phyloP scores from a whole-genome alignment of 2,113 vertebrate species.

The Emydura subglobosa region DNA sequence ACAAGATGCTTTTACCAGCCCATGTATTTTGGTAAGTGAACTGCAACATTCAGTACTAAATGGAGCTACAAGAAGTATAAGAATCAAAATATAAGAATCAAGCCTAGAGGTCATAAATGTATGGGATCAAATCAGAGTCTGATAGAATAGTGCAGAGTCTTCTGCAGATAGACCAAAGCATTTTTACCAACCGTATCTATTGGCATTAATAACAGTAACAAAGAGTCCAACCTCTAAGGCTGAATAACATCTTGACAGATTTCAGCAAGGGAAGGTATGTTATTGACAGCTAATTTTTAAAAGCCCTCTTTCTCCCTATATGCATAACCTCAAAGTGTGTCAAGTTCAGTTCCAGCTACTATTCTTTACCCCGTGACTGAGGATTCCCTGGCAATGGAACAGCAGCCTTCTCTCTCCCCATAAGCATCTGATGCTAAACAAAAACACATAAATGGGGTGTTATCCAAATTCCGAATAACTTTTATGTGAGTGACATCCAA shows the following conservation, averaged over 20 bases:
- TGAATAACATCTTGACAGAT: background rate
- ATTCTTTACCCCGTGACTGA: background rate
- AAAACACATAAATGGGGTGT: background rate
- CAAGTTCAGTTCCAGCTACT: background rate
- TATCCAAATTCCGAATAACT: background rate
- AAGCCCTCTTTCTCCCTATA: background rate
- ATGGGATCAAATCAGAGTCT: background rate
- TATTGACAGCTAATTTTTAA: background rate
- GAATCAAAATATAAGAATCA: background rate
- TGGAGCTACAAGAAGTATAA: too few relatives aligned
- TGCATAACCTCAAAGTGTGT: background rate
- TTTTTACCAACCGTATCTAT: background rate
- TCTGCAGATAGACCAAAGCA: background rate
- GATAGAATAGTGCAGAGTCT: accelerated
- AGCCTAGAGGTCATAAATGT: background rate
- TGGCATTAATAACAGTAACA: background rate
- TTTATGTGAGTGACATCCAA: background rate
- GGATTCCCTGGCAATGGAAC: background rate
- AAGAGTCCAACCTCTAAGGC: background rate
- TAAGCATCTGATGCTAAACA: background rate
- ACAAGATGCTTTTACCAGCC: background rate
- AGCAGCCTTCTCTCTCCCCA: background rate
- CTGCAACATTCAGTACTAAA: background rate
- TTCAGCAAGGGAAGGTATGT: background rate
- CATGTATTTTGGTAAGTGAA: conserved; percentile 42